phyloP scores from a whole-genome alignment of 2,113 vertebrate genomes.

The Micronisus gabar region DNA sequence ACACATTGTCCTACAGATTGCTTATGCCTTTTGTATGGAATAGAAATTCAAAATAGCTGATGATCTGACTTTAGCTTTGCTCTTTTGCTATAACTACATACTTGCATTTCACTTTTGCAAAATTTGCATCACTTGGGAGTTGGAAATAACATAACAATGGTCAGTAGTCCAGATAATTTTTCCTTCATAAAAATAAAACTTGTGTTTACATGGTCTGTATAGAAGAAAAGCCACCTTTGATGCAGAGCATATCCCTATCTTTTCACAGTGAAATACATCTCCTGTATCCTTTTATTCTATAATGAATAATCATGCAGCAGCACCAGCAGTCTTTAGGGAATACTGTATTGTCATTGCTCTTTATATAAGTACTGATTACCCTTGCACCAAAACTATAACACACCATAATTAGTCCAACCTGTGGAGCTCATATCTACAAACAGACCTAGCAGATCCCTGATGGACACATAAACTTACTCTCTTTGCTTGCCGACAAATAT shows the following conservation, averaged over 20 bases:
- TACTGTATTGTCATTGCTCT: background rate
- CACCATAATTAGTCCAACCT: background rate
- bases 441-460: background rate
- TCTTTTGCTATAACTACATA: background rate
- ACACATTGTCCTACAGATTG: rapidly evolving
- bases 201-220: background rate
- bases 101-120: background rate
- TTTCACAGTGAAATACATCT: background rate
- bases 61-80: background rate
- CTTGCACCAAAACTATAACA: background rate
- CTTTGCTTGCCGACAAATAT: background rate
- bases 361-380: background rate
- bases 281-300: background rate
- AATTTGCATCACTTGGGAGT: background rate
- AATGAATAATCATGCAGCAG: background rate
- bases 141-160: background rate
- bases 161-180: background rate
- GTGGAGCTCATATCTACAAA: background rate
- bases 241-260: background rate
- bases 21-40: background rate
- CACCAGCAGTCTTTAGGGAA: background rate
- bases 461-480: background rate
- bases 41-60: background rate
- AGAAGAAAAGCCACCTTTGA: background rate
- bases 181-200: background rate